These are phyloP conservation scores for Agrochola circellaris DNA, from an alignment of 2,888 invertebrate species.

Conservation along the genomic window DNA sequence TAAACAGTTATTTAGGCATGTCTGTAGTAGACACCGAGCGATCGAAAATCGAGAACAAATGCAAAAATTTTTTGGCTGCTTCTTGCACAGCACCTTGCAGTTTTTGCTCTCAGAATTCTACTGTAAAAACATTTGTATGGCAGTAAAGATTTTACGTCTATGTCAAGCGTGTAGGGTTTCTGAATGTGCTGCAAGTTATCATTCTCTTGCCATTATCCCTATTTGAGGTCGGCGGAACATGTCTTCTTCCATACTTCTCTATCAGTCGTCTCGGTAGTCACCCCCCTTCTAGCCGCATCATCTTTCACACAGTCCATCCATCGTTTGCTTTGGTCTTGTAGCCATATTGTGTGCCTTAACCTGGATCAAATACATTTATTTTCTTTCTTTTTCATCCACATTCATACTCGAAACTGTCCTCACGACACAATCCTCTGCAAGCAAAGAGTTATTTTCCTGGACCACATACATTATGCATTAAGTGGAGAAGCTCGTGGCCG, in stretches of 20 bases:
- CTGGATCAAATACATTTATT: not conserved
- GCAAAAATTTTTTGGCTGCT: not conserved
- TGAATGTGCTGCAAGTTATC: not conserved
- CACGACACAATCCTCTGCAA: not conserved
- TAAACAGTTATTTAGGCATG: not conserved
- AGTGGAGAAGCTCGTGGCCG: not conserved
- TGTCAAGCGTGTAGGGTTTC: not conserved
- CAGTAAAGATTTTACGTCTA: no score
- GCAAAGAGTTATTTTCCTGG: not conserved
- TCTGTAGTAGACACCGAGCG: not conserved
- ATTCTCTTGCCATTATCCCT: not conserved
- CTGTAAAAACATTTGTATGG: not conserved
- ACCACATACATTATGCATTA: not conserved
- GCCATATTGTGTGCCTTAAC: not conserved
- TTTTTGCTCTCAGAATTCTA: not conserved
- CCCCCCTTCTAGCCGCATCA: not conserved
- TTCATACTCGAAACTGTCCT: no score
- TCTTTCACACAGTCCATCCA: not conserved
- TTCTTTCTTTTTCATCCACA: not conserved
- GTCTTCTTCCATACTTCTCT: not conserved
- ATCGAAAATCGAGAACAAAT: not conserved
- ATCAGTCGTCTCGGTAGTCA: not conserved
- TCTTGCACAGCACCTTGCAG: not conserved
- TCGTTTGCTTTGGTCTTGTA: not conserved
- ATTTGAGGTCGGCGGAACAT: not conserved